phyloP scores from a whole-genome alignment of 2,113 vertebrate species.

The Malurus cyaneus region DNA sequence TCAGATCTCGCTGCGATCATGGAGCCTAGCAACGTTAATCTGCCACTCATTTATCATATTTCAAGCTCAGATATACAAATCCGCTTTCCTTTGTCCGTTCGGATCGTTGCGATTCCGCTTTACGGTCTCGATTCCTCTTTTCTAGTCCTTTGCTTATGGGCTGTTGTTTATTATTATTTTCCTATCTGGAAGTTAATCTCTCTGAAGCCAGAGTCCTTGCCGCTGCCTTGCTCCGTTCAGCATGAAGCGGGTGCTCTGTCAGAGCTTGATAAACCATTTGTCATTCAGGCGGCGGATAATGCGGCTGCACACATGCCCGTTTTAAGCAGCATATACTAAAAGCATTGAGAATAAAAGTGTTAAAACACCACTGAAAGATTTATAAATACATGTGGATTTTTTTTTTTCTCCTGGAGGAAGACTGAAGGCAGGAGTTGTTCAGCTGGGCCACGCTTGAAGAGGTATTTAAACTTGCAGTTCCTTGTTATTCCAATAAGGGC shows the following conservation, averaged over 20 bases:
- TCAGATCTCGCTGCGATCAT: conserved; percentile 15
- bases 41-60: conserved; percentile 55
- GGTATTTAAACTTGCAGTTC: background rate
- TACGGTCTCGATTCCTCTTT: conserved; percentile 20
- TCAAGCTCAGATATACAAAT: conserved; percentile 48
- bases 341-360: conserved; percentile 43
- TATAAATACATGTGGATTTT: background rate
- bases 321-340: conserved; percentile 26
- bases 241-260: conserved; percentile 34
- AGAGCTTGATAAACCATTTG: conserved; percentile 59
- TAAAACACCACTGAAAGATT: conserved; percentile 37
- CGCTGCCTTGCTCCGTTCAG: background rate
- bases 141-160: conserved; percentile 7
- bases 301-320: conserved; percentile 36
- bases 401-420: background rate
- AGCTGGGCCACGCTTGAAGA: background rate
- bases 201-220: conserved; percentile 58
- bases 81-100: conserved; percentile 24
- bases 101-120: conserved; percentile 17
- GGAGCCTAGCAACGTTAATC: conserved; percentile 55
- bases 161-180: conserved; percentile 62
- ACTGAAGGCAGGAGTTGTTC: background rate
- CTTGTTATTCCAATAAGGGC: background rate
- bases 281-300: conserved; percentile 54
- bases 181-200: conserved; percentile 63